A percentile compares a stretch with the other conserved stretches of the same genome.
Conservation (phyloP, 2,113 vertebrate species). For the Sceloporus tristichus region DNA sequence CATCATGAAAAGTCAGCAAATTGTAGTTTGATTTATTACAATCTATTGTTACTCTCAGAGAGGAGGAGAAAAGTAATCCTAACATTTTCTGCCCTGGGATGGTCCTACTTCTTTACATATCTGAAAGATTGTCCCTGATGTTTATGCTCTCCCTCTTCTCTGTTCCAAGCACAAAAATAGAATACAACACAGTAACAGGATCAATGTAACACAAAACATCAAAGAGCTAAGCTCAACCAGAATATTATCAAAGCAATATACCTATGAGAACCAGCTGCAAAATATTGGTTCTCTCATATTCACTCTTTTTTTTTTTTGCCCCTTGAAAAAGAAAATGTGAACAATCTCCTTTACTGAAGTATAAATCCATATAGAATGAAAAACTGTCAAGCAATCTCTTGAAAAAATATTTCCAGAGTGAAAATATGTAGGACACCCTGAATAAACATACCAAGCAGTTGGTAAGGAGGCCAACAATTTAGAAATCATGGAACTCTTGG, state of each 20-base stretch:
- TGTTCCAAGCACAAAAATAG: neutral
- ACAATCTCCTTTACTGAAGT: neutral
- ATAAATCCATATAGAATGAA: neutral
- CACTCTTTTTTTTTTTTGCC: slow-evolving; percentile 14
- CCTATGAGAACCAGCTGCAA: neutral
- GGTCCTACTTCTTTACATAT: neutral
- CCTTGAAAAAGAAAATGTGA: neutral
- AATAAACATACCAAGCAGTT: neutral
- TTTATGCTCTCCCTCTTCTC: neutral
- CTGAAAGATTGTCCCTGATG: neutral
- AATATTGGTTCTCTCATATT: neutral
- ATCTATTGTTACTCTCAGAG: too few species aligned
- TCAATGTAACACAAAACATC: slow-evolving; percentile 26
- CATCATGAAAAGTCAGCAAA: neutral
- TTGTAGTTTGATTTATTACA: neutral
- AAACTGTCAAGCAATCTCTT: fast-evolving
- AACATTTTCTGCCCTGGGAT: too few species aligned
- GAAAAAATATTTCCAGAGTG: neutral
- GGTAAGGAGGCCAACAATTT: neutral
- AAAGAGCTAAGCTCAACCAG: neutral
- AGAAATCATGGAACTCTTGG: neutral
- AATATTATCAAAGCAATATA: neutral
- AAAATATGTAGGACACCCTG: neutral
- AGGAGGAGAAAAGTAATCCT: too few species aligned
- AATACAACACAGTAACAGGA: neutral